Conservation (phyloP, 64 coral and sea anemone genomes). For the Montipora sp. region DNA sequence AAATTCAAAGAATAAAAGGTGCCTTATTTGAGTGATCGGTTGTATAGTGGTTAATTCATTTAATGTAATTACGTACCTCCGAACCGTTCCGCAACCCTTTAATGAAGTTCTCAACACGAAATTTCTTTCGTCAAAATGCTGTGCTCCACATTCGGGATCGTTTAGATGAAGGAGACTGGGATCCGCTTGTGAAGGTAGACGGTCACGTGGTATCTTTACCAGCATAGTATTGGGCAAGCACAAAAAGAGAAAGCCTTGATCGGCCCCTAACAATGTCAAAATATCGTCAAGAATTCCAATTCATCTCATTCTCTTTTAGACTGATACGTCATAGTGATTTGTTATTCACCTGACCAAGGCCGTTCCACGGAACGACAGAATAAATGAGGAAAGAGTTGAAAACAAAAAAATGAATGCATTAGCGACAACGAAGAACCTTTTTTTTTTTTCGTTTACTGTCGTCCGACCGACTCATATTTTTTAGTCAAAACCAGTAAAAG, state of each 20-base stretch:
- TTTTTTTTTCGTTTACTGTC: too few species aligned
- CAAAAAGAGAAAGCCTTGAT: not conserved
- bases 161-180: constrained; percentile 62
- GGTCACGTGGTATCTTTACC: constrained; percentile 14
- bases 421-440: too few species aligned
- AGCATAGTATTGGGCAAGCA: constrained; percentile 29
- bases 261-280: not conserved
- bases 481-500: too few species aligned
- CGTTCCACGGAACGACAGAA: too few species aligned
- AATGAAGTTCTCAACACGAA: constrained; percentile 55
- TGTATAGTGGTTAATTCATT: not conserved
- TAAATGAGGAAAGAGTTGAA: too few species aligned
- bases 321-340: not conserved
- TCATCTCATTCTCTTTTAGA: too few species aligned
- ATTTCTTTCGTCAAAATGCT: not conserved
- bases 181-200: not conserved
- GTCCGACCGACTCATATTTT: too few species aligned
- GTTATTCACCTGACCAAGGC: too few species aligned
- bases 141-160: constrained; percentile 60
- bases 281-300: not conserved
- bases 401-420: too few species aligned
- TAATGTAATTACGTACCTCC: not conserved
- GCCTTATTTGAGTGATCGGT: too few species aligned
- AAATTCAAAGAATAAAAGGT: too few species aligned
- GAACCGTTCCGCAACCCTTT: constrained; percentile 63